Evolutionary conservation across 2,113 vertebrate species (phyloP), one percentile per base, ranked within the genome.

Genomic region (Haemorhous mexicanus): DNA sequence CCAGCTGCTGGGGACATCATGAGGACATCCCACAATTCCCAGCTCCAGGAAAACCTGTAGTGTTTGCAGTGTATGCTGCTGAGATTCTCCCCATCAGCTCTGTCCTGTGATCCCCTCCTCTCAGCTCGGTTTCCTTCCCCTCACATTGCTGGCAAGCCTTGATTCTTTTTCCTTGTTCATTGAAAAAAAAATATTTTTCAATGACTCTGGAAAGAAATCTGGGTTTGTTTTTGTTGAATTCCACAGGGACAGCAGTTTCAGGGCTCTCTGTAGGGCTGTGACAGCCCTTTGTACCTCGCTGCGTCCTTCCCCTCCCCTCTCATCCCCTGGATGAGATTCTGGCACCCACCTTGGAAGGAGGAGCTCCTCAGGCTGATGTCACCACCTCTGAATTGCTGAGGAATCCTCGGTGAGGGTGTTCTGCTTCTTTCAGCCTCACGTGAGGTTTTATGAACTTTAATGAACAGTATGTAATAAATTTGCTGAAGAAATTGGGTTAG

Each of bases 381-480:
- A 59, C 68, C 28, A 17, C 22, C 44, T 94, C 75, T 59, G 87
- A 73, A 56, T 63, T 67, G 52, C 94, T 85, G 83, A 89, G 87
- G 93, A 91, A 55, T 82, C 77, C 83, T 88, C 39, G 27, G 76
- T 84, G 79, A 94, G 59, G 53, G 75, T 91, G 61, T 94, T 96
- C 94, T 68, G 92, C 93, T 94, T 94, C 82, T 95, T 94, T 84
- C 87, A 91, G 94, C 49, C 78, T 95, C 80, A n/a, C 94, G 13
- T 96, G 95, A 74, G 95, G 87, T 95, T 97, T 97, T 95, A 95
- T 93, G 96, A 97, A 98, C 97, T 97, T 97, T 98, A 98, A 98
- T 98, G 98, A 98, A 93, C 94, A 97, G 93, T 96, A 96, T 95
- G 97, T 97, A 98, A 98, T 97, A 98, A 93, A 98, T 97, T 97